A percentile compares a stretch with the other conserved stretches of the same genome.
Evolutionary conservation across 2,888 invertebrate species (phyloP).

Genomic region (Tachina lurida): DNA sequence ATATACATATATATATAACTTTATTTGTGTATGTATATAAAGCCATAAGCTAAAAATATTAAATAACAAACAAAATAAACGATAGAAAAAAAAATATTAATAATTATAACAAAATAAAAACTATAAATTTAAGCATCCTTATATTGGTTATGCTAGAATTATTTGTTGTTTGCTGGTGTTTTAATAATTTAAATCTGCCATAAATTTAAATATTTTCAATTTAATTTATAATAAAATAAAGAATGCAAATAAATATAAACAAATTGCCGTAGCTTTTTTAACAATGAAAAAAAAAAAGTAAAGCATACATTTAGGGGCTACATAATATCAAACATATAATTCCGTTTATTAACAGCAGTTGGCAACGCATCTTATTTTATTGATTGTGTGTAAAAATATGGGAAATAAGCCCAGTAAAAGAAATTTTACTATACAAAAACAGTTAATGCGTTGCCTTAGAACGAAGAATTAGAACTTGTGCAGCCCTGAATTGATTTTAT

Average conservation of each 20-base stretch:
- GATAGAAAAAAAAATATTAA: constrained; percentile 25
- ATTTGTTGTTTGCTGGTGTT: constrained; percentile 19
- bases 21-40: background rate
- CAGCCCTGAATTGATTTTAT: too few relatives aligned
- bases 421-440: too few relatives aligned
- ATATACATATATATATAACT: background rate
- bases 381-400: too few relatives aligned
- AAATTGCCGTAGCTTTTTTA: background rate
- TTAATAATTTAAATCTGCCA: constrained; percentile 55
- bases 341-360: background rate
- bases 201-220: constrained; percentile 57
- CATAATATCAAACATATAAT: background rate
- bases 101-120: constrained; percentile 25
- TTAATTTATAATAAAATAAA: constrained; percentile 29
- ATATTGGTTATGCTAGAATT: constrained; percentile 6
- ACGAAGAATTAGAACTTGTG: too few relatives aligned
- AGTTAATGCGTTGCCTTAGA: too few relatives aligned
- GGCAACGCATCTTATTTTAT: too few relatives aligned
- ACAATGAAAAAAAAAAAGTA: constrained; percentile 11
- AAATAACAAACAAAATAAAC: constrained; percentile 14
- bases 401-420: background rate
- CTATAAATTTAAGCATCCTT: constrained; percentile 24
- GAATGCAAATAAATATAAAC: constrained; percentile 2
- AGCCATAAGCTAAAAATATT: constrained; percentile 13
- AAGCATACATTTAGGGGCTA: constrained; percentile 19